These are phyloP conservation scores for Eupithecia centaureata DNA, from an alignment of 2,888 invertebrate species.

Conservation along the genomic window DNA sequence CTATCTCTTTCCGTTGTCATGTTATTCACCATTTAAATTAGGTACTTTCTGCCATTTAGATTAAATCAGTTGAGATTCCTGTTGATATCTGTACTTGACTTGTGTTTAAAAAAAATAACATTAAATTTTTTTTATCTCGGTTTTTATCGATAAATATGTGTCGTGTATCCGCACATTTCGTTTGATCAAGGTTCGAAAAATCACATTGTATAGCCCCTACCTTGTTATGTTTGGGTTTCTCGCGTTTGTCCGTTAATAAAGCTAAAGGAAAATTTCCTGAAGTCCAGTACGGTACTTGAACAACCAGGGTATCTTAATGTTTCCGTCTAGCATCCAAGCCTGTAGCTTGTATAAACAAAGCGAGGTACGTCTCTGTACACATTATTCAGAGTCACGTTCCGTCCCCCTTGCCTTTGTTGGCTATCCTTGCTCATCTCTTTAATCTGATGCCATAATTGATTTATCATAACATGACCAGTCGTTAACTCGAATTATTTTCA, in stretches of 20 bases:
- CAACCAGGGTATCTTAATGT: not conserved
- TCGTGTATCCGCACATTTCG: no score
- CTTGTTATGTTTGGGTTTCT: not conserved
- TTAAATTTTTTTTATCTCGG: no score
- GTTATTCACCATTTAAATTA: no score
- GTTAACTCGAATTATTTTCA: constrained; percentile 43
- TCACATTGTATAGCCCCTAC: no score
- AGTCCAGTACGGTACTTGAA: not conserved
- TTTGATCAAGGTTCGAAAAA: no score
- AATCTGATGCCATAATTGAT: constrained; percentile 76
- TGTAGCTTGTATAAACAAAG: constrained; percentile 31
- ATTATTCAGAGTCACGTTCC: constrained; percentile 75
- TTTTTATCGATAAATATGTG: no score
- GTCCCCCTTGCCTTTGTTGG: constrained; percentile 61
- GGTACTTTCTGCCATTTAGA: no score
- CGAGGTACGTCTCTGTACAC: constrained; percentile 24
- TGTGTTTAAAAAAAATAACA: no score
- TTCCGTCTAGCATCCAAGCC: constrained; percentile 7
- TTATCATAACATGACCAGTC: constrained; percentile 43
- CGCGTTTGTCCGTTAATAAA: not conserved
- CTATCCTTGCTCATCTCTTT: constrained; percentile 69
- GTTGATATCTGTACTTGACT: no score
- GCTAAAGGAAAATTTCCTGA: not conserved
- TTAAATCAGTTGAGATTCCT: no score
- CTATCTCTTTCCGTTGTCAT: no score